Base-by-base conservation (phyloP, 2,113 vertebrate genomes). In the Vireo altiloquus region DNA sequence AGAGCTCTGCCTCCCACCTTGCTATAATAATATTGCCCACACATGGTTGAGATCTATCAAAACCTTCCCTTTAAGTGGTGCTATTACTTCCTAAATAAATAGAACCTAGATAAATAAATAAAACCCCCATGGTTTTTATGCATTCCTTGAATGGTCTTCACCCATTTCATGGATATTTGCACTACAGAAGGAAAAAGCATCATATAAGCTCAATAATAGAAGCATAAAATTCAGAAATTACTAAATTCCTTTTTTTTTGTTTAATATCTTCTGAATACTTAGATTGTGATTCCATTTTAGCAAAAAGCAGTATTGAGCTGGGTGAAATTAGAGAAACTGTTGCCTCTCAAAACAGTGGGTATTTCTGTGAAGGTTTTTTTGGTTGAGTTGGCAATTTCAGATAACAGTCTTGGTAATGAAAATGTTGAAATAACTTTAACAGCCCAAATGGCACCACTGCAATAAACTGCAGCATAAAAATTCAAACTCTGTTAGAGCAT, bases 341-440 rank as follows among this genome's bases (percentile, higher is more conserved):
- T 84, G 64, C 56, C 72, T 72, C 21, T 56, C 47, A 59, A 31
- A 93, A 54, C 13, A 20, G 21, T 61, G 46, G 40, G 27, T 44
- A 39, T 65, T 72, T 87, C 68, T 75, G 75, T 59, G 52, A 66
- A 46, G 31, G 2, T 4, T 80, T 87, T 86, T 91, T 79, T 80
- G 30, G 63, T 88, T 72, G 76, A 92, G 74, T 83, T 89, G 77
- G 54, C 46, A 91, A 31, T 68, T 89, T 77, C 49, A 60, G 30
- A 92, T 71, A 79, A 82, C 56, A 82, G 19, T 15, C 68, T 90
- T 60, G 44, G 71, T 90, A 95, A 90, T 92, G 80, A 92, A 90
- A 86, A 80, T 44, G 63, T 64, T 90, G 89, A 69, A 90, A 88
- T 77, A 92, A 75, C 85, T 86, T 88, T 87, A 94, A 86, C 63